Percentiles rank a stretch among this genome's conserved stretches.
Evolutionary conservation across 2,797 vertebrate genomes (phyloP).

Genomic region (Cynodonichthys magdalenae): DNA sequence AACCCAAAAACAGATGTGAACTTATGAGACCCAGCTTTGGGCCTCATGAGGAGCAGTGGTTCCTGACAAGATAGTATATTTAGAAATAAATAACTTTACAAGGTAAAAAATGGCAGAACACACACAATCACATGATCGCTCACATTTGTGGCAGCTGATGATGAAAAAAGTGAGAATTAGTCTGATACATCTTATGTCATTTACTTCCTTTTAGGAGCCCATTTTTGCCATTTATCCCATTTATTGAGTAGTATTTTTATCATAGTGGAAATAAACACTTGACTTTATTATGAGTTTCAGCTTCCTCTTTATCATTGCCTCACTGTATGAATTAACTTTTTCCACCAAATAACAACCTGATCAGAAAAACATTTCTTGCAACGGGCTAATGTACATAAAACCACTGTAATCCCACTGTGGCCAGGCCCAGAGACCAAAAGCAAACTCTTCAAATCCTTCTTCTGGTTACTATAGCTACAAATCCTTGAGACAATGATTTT

Average conservation of each 20-base stretch:
- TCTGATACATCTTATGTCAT: background rate
- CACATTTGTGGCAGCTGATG: no score
- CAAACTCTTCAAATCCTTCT: slow-evolving; percentile 50
- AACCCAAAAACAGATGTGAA: no score
- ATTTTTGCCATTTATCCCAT: background rate
- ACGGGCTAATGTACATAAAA: background rate
- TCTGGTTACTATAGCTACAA: slow-evolving; percentile 57
- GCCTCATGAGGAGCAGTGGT: no score
- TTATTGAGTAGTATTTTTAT: background rate
- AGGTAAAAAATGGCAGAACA: no score
- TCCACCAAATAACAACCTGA: no score
- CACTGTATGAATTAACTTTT: no score
- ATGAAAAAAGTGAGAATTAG: no score
- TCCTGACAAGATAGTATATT: no score
- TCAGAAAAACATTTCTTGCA: background rate
- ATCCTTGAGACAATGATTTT: slow-evolving; percentile 61
- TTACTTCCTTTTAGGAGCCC: background rate
- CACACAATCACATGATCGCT: no score
- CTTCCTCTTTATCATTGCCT: no score
- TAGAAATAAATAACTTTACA: no score
- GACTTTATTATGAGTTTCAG: background rate
- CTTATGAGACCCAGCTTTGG: no score
- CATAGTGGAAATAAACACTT: background rate
- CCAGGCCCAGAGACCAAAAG: slow-evolving; percentile 15
- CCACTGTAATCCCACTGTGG: background rate